Base-by-base conservation (phyloP, 2,113 vertebrate genomes). In the Vireo altiloquus region DNA sequence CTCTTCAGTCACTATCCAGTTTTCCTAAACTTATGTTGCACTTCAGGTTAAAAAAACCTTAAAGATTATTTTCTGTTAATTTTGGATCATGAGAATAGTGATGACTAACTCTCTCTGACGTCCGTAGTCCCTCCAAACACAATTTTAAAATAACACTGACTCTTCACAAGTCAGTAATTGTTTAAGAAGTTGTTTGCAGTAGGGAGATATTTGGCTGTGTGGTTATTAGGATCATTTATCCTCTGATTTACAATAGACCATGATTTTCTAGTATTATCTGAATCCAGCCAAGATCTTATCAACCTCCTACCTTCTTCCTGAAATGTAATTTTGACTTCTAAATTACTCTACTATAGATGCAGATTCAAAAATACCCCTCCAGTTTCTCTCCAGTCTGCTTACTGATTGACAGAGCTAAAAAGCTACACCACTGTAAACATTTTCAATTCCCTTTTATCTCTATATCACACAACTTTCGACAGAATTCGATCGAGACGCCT, bases 21-120 rank as follows among this genome's bases (percentile, higher is more conserved):
- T 94, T 87, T 57, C 25, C 23, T 82, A 76, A 82, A 85, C 31
- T 68, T 71, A 22, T 13, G 61, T 30, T 76, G 53, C 37, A 69
- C 57, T 90, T 64, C 59, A 95, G 90, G 92, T 93, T 95, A 95
- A 93, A 66, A 87, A 93, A 96, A 96, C 46, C 49, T 68, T 56
- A 31, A 60, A 89, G 75, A 40, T 17, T 85, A 28, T 8, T 85
- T 91, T 92, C 72, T 82, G 57, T 94, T 94, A 60, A 87, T 49
- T 94, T 95, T 96, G 85, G 78, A 91, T 53, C 40, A 18, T 40
- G 68, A 91, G 60, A 90, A 87, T 47, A 87, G 53, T 9, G n/a
- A 92, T 88, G 85, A 88, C 37, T 78, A 87, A 80, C 40, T 85
- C 64, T 35, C 82, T 95, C 84, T 85, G 90, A 91, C 15, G 10